Percentiles rank a stretch among this genome's conserved stretches.
These are phyloP conservation scores for Eilema griseolum DNA, from an alignment of 2,888 invertebrate genomes.

Conservation along the genomic window DNA sequence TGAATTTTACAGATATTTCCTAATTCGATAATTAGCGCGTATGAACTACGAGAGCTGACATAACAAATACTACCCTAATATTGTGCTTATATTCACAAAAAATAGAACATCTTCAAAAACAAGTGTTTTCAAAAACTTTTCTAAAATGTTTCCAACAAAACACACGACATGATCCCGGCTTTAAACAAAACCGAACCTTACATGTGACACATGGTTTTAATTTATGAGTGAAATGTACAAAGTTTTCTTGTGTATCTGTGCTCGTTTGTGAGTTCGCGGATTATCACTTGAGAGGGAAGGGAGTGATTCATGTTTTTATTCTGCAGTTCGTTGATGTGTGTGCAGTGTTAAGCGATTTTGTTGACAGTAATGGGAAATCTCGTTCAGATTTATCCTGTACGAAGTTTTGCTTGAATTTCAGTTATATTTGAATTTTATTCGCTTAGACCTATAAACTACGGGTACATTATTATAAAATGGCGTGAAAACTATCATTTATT, in stretches of 20 bases:
- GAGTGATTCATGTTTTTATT: slow-evolving; percentile 26
- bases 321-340: slow-evolving; percentile 7
- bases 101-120: neutral
- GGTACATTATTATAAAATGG: neutral
- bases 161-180: neutral
- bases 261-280: slow-evolving; percentile 45
- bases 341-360: neutral
- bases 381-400: neutral
- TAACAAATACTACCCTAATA: no score
- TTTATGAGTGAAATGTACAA: slow-evolving; percentile 43
- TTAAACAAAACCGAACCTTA: slow-evolving; percentile 36
- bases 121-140: slow-evolving; percentile 9
- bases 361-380: neutral
- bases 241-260: slow-evolving; percentile 42
- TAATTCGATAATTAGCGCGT: no score
- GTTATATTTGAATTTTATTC: neutral
- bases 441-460: neutral
- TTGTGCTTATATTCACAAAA: no score
- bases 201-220: slow-evolving; percentile 38
- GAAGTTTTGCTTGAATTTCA: neutral
- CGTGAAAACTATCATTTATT: no score
- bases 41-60: no score
- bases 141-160: slow-evolving; percentile 3
- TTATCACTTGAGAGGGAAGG: slow-evolving; percentile 41
- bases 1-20: no score